Conservation (phyloP, 2,888 invertebrate species). For the Polymixis lichenea region DNA sequence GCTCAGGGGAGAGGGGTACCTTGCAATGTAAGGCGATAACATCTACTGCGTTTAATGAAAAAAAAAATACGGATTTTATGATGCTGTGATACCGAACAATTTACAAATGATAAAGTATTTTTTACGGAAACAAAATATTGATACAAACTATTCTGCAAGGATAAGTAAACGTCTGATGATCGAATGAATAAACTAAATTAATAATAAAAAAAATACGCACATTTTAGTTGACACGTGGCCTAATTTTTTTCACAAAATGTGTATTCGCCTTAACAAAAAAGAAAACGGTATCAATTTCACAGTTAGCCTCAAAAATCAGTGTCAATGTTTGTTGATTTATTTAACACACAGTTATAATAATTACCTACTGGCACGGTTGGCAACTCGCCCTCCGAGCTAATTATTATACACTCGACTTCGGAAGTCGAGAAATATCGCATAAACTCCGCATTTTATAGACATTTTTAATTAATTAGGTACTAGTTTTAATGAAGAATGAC, state of each 20-base stretch:
- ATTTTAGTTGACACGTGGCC: slow-evolving; percentile 4
- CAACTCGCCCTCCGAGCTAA: slow-evolving; percentile 53
- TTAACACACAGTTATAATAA: slow-evolving; percentile 51
- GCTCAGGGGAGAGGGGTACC: slow-evolving; percentile 74
- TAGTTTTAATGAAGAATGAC: neutral
- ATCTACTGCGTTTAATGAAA: slow-evolving; percentile 48
- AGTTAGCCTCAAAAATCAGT: slow-evolving; percentile 28
- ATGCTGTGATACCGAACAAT: neutral
- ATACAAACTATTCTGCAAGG: too few species aligned
- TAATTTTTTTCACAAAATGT: neutral
- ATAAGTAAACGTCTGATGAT: too few species aligned
- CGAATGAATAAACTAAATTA: neutral
- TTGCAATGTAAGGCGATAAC: slow-evolving; percentile 54
- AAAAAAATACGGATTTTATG: slow-evolving; percentile 26
- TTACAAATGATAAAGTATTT: neutral
- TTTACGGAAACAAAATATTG: neutral
- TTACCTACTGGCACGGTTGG: slow-evolving; percentile 58
- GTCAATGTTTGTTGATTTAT: slow-evolving; percentile 44
- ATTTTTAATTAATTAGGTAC: slow-evolving; percentile 36
- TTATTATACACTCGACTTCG: slow-evolving; percentile 44
- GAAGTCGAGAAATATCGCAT: slow-evolving; percentile 28
- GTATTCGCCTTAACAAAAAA: slow-evolving; percentile 10
- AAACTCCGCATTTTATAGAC: slow-evolving; percentile 15
- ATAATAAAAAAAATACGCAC: neutral
- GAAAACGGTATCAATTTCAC: slow-evolving; percentile 24